Conservation (phyloP, 2,113 vertebrate species). For the Oenanthe oenanthe region DNA sequence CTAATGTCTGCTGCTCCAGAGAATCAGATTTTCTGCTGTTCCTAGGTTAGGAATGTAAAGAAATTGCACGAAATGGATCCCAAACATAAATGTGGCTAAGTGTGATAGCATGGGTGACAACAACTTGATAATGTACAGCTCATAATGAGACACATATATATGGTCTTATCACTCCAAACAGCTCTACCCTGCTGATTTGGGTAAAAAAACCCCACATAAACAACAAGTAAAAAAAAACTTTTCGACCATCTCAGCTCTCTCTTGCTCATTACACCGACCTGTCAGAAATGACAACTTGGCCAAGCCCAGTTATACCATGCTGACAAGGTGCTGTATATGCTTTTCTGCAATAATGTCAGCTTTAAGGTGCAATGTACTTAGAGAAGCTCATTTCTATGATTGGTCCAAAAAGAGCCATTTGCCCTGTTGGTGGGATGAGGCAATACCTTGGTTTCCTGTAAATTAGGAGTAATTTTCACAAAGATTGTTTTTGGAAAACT, state of each 20-base stretch:
- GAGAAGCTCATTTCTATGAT: slow-evolving; percentile 72
- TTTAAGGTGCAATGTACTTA: slow-evolving; percentile 74
- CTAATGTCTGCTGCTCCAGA: not conserved
- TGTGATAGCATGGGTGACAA: slow-evolving; percentile 60
- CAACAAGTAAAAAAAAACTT: slow-evolving; percentile 61
- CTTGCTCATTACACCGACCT: slow-evolving; percentile 78
- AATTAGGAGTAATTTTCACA: slow-evolving; percentile 67
- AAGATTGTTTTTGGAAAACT: slow-evolving; percentile 60
- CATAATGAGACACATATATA: slow-evolving; percentile 71
- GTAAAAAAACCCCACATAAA: not conserved
- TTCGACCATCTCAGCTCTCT: slow-evolving; percentile 76
- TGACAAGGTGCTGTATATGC: slow-evolving; percentile 78
- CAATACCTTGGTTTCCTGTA: slow-evolving; percentile 55
- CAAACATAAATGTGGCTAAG: slow-evolving; percentile 60
- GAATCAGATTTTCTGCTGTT: slow-evolving; percentile 26
- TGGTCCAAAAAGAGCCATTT: slow-evolving; percentile 67
- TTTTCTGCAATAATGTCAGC: slow-evolving; percentile 75
- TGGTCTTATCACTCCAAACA: slow-evolving; percentile 74
- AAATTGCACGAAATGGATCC: slow-evolving; percentile 34
- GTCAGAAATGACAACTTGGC: slow-evolving; percentile 83
- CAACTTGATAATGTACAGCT: slow-evolving; percentile 63
- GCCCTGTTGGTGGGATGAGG: slow-evolving; percentile 40
- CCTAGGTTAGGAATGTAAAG: not conserved
- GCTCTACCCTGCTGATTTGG: slow-evolving; percentile 74
- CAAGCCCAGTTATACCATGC: slow-evolving; percentile 74